Conservation (phyloP, 2,113 vertebrate species). For the Daphoenositta chrysoptera region DNA sequence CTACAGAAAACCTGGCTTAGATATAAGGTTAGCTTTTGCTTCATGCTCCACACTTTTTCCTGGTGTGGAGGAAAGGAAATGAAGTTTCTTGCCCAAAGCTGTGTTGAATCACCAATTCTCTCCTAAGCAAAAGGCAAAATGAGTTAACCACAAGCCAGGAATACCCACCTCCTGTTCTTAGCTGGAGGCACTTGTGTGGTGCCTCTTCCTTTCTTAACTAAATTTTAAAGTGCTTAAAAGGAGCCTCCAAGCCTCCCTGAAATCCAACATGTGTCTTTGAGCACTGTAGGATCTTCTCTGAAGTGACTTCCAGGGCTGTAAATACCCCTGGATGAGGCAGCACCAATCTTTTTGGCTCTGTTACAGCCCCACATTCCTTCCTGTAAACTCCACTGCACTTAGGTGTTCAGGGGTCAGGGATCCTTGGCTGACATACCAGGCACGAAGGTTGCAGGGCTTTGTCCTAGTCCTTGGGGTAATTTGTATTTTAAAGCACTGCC, state of each 20-base stretch:
- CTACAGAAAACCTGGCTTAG: conserved; percentile 13
- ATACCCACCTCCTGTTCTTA: conserved; percentile 10
- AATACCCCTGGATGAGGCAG: not conserved
- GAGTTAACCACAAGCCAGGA: not conserved
- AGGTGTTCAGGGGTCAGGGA: not conserved
- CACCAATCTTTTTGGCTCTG: not conserved
- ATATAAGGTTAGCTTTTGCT: not conserved
- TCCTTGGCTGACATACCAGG: not conserved
- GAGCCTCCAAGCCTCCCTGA: not conserved
- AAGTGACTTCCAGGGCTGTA: not conserved
- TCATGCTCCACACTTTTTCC: not conserved
- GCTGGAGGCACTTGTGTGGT: conserved; percentile 14
- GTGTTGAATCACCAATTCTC: not conserved
- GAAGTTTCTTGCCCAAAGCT: conserved; percentile 32
- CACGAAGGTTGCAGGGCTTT: not conserved
- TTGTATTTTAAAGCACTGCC: not conserved
- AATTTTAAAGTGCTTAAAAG: not conserved
- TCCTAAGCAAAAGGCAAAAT: not conserved
- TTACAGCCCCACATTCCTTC: not conserved
- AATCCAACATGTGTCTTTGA: not conserved
- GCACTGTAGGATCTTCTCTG: not conserved
- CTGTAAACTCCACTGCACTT: fast-evolving
- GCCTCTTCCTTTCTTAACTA: not conserved
- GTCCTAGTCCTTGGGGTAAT: not conserved
- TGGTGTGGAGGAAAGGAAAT: not conserved